A percentile compares a stretch with the other conserved stretches of the same genome.
phyloP scores from a whole-genome alignment of 2,888 invertebrate species.

The Pseudococcus jackbeardsleyi region DNA sequence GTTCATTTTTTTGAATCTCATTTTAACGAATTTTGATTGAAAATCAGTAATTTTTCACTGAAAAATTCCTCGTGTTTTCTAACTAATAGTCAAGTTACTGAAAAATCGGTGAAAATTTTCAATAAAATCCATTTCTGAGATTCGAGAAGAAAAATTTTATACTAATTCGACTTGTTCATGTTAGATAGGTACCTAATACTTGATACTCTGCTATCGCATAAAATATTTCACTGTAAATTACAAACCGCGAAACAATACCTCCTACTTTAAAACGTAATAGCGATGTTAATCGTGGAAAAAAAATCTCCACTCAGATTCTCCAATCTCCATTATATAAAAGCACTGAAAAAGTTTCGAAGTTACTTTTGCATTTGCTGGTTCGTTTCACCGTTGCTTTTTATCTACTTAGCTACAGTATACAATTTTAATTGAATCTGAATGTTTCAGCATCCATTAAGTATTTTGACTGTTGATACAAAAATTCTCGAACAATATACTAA shows the following conservation, averaged over 20 bases:
- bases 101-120: no score
- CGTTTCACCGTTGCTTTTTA: not conserved
- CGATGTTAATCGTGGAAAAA: not conserved
- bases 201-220: no score
- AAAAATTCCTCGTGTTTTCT: no score
- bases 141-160: no score
- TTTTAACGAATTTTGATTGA: no score
- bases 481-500: not conserved
- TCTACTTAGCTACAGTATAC: not conserved
- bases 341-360: not conserved
- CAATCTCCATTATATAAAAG: not conserved
- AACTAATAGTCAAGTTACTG: no score
- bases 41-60: no score
- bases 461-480: not conserved
- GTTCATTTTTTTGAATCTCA: no score
- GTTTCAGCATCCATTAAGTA: not conserved
- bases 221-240: no score
- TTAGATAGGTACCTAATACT: no score
- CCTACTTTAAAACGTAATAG: not conserved
- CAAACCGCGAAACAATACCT: not conserved
- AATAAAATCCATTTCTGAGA: no score
- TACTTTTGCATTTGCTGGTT: not conserved
- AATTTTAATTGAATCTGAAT: not conserved
- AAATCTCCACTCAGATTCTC: not conserved
- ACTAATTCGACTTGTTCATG: no score